Percentiles rank a stretch among this genome's conserved stretches.
Conservation (phyloP, 2,888 invertebrate species). For the Tiliacea citrago region DNA sequence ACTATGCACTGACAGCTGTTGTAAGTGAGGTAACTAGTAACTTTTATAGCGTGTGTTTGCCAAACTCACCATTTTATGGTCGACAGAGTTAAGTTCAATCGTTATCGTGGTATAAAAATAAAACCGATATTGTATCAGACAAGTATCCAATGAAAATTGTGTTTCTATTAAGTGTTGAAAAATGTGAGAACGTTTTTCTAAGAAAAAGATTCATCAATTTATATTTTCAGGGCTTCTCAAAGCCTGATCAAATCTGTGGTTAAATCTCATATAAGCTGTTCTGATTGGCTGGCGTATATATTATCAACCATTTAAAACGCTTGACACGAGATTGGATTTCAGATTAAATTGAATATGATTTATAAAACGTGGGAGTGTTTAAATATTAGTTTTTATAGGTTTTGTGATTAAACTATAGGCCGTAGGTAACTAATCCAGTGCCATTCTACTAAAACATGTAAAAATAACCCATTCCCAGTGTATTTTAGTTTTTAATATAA, state of each 20-base stretch:
- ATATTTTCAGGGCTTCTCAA: neutral
- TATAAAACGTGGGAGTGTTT: neutral
- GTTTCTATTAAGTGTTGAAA: neutral
- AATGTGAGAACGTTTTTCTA: neutral
- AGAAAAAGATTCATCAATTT: constrained; percentile 13
- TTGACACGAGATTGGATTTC: neutral
- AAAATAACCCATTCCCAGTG: constrained; percentile 63
- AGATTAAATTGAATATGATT: neutral
- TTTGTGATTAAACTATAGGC: constrained; percentile 64
- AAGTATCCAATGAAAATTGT: constrained; percentile 20
- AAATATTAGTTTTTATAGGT: constrained; percentile 45
- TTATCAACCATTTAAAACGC: constrained; percentile 10
- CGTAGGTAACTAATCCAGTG: constrained; percentile 73
- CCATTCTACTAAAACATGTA: constrained; percentile 77
- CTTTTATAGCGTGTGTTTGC: constrained; percentile 34
- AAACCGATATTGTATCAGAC: constrained; percentile 13
- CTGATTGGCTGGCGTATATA: constrained; percentile 24
- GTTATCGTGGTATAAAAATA: constrained; percentile 12
- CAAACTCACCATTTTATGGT: constrained; percentile 18
- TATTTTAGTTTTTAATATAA: constrained; percentile 54
- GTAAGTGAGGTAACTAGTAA: constrained; percentile 32
- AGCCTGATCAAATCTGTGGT: constrained; percentile 6
- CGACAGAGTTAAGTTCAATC: constrained; percentile 12
- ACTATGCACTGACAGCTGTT: constrained; percentile 32
- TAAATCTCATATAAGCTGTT: constrained; percentile 15